Base-by-base conservation (phyloP, 2,797 vertebrate genomes). In the Fratercula arctica region DNA sequence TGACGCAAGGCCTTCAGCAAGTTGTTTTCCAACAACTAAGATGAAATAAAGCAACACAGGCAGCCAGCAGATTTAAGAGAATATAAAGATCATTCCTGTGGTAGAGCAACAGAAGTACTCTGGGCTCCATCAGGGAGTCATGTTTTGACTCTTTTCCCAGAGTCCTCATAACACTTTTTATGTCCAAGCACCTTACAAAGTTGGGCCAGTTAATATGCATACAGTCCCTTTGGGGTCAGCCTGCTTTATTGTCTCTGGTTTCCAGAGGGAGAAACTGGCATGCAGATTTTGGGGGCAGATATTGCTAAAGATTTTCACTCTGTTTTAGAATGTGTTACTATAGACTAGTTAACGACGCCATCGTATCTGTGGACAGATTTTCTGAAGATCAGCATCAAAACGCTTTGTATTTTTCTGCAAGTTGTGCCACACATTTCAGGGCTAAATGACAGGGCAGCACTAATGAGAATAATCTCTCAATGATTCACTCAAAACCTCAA, bases 21-120 rank as follows among this genome's bases (percentile, higher is more conserved):
- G 26, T 89, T 95, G 61, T 85, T 97, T 91, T 79, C 72, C 68
- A 86, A 90, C 45, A 96, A 75, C 78, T 25, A 39, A 92, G 63
- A 81, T 69, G 64, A 88, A 86, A 57, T 29, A 69, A 79, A 94
- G 64, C 43, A 89, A 94, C 68, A 73, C 26, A 64, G 19, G 12
- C 63, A 73, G 67, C 16, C 51, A 69, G 72, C 33, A 87, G 60
- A 77, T 85, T 82, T 77, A 80, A 56, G 35, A 67, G 63, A 85
- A 79, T 35, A 72, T 24, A 73, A 74, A 56, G 33, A 79, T 70
- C 13, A 51, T 76, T 89, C 56, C 70, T 77, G 39, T 56, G 56
- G 46, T 53, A 85, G 7, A 90, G 16, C 35, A 74, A 74, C 46
- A 76, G 67, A 89, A 85, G 87, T 82, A 39, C 39, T 39, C 39